Evolutionary conservation across 1,140 invertebrate genomes (phyloP).

Genomic region (Camponotus floridanus): DNA sequence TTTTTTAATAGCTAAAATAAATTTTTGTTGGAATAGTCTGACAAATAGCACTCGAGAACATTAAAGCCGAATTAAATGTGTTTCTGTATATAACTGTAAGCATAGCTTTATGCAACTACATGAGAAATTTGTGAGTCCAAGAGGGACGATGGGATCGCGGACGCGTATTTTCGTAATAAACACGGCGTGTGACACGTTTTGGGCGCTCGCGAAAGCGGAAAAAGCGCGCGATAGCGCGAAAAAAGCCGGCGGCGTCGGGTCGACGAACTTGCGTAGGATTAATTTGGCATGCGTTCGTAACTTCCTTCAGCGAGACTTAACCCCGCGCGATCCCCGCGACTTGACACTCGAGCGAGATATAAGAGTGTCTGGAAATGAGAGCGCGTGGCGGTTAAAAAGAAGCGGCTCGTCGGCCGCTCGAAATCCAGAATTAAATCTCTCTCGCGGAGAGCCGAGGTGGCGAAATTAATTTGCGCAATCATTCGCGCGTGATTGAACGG

Average conservation of each 20-base stretch:
- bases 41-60: not conserved
- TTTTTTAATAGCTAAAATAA: not conserved
- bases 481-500: constrained; percentile 54
- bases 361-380: constrained; percentile 40
- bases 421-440: constrained; percentile 36
- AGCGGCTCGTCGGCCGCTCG: not conserved
- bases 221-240: constrained; percentile 50
- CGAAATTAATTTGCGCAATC: constrained; percentile 55
- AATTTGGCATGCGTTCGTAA: constrained; percentile 55
- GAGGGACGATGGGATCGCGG: constrained; percentile 1
- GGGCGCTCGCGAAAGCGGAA: constrained; percentile 55
- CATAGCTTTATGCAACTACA: not conserved
- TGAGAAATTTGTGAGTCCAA: not conserved
- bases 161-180: constrained; percentile 28
- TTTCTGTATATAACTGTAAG: not conserved
- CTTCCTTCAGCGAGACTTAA: constrained; percentile 61
- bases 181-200: constrained; percentile 33
- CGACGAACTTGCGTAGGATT: constrained; percentile 49
- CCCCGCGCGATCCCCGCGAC: constrained; percentile 34
- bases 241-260: constrained; percentile 47
- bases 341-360: constrained; percentile 42
- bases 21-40: not conserved
- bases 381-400: constrained; percentile 17
- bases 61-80: not conserved
- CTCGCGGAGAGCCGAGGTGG: not conserved